Evolutionary conservation across 2,888 invertebrate species (phyloP).

Genomic region (Biston stratarius): DNA sequence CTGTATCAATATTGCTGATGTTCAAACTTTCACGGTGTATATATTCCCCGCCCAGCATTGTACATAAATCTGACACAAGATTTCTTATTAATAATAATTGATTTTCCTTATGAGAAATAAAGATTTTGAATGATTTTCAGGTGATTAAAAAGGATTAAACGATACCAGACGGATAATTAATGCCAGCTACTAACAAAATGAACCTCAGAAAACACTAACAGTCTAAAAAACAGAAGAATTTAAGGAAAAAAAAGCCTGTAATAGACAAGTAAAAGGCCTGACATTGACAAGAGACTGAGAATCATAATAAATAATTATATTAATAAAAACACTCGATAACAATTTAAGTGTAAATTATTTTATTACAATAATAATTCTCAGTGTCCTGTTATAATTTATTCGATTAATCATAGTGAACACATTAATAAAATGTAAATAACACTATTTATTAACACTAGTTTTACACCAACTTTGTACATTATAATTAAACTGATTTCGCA

Average conservation of each 20-base stretch:
- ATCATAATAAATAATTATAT: conserved; percentile 1
- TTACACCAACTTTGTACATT: conserved; percentile 74
- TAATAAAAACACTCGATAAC: background rate
- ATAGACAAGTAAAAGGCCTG: conserved; percentile 29
- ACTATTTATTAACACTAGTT: conserved; percentile 69
- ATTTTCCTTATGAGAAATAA: conserved; percentile 52
- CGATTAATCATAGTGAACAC: conserved; percentile 27
- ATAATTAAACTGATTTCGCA: conserved; percentile 73
- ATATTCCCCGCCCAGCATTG: too few species aligned
- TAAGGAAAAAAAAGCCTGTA: conserved; percentile 26
- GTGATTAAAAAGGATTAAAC: conserved; percentile 75
- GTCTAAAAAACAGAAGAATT: conserved; percentile 7
- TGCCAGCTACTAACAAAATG: conserved; percentile 30
- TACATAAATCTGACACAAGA: too few species aligned
- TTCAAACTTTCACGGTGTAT: too few species aligned
- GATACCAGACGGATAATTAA: conserved; percentile 26
- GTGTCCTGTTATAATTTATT: conserved; percentile 43
- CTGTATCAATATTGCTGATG: too few species aligned
- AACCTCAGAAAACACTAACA: conserved; percentile 44
- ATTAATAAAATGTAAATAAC: conserved; percentile 73
- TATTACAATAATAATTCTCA: conserved; percentile 36
- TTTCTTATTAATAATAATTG: too few species aligned
- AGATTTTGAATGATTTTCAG: conserved; percentile 76
- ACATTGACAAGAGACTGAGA: conserved; percentile 11
- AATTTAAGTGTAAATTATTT: conserved; percentile 4